Conservation (phyloP, 2,797 vertebrate genomes). For the Rousettus madagascariensis region DNA sequence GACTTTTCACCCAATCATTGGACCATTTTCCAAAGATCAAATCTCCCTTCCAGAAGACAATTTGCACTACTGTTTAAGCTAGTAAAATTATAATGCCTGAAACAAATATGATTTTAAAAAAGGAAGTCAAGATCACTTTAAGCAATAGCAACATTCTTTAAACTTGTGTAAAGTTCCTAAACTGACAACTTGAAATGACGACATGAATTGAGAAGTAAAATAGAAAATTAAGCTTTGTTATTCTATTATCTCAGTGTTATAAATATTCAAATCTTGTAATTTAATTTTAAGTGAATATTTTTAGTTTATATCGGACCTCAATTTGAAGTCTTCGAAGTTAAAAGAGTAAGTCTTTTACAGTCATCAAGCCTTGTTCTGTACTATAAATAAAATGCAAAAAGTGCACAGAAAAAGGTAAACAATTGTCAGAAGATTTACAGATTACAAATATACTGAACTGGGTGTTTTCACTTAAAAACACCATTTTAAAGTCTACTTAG, state of each 20-base stretch:
- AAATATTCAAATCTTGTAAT: background rate
- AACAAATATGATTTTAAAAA: slow-evolving; percentile 33
- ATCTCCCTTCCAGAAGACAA: background rate
- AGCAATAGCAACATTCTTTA: background rate
- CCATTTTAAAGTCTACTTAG: background rate
- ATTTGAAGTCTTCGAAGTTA: background rate
- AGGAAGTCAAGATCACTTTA: background rate
- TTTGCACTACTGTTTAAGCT: background rate
- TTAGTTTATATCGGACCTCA: background rate
- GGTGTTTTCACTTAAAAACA: background rate
- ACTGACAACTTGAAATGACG: background rate
- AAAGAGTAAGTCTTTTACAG: background rate
- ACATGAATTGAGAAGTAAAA: background rate
- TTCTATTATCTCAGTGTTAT: background rate
- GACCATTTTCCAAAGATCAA: background rate
- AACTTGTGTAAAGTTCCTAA: background rate
- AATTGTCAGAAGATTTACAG: background rate
- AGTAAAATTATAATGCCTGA: background rate
- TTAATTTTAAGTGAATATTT: background rate
- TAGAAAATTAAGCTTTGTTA: background rate
- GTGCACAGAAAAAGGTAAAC: background rate
- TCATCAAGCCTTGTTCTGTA: background rate
- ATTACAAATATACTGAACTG: background rate
- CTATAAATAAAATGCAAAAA: background rate
- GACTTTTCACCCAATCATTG: background rate